Base-by-base conservation (phyloP, 2,888 invertebrate species). In the Leptopilina myrica region DNA sequence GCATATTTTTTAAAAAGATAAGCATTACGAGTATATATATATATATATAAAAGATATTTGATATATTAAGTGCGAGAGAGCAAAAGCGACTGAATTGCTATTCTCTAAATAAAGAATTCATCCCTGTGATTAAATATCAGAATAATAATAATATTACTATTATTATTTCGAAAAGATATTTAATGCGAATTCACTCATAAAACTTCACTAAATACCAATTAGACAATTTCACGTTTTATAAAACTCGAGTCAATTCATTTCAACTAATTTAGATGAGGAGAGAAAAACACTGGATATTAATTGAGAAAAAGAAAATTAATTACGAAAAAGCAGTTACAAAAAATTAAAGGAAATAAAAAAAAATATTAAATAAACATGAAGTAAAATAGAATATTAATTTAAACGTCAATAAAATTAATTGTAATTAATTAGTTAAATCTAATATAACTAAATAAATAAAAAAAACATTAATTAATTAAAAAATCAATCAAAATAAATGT, bases 171-270 rank as follows among this genome's bases (percentile, higher is more conserved):
- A 69, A 69, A 69, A 49, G 15, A 33, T n/a, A 12, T 6, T 8
- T 20, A 53, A 14, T 49, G 12, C 49, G 5, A 12, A 26, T 14
- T n/a, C 49, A 11, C 67, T 49, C 9, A 53, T 12, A 69, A 69
- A 53, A 53, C 46, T 69, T 69, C 20, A 14, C 46, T 69, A 12
- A 53, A 53, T 20, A 62, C 53, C 53, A 69, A 49, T 53, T 69
- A 53, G 20, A 49, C 20, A 69, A 69, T 69, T 26, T 69, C 26
- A 69, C 46, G 67, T 67, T 67, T 20, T 20, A 67, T 67, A 67
- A 67, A 67, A 8, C 20, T 49, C 15, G 20, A 49, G 67, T 20
- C 53, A 69, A 69, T 69, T 53, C 8, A 53, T 9, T 46, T 20
- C 20, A 67, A 67, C 15, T 20, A 67, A 67, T 67, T 49, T 43